phyloP scores from a whole-genome alignment of 2,113 vertebrate genomes.

The Chionis minor region DNA sequence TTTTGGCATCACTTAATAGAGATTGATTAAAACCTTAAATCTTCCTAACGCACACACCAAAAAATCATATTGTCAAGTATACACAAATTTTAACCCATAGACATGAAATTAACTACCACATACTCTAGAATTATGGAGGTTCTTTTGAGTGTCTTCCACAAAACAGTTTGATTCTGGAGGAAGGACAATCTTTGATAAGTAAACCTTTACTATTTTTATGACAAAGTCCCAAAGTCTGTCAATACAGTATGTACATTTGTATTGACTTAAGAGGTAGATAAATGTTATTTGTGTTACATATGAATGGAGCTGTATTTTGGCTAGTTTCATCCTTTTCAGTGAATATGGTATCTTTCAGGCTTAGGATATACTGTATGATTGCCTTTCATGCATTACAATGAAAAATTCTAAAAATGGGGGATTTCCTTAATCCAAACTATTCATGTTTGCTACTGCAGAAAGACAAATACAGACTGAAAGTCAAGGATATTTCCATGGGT shows the following conservation, averaged over 20 bases:
- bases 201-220: neutral
- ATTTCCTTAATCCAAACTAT: neutral
- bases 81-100: neutral
- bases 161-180: neutral
- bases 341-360: neutral
- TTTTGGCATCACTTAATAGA: neutral
- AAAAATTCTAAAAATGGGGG: neutral
- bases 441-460: neutral
- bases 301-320: neutral
- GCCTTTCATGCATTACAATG: neutral
- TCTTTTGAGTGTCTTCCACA: neutral
- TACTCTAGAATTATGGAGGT: neutral
- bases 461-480: neutral
- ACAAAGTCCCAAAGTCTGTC: neutral
- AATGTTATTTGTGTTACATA: neutral
- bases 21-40: neutral
- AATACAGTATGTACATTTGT: neutral
- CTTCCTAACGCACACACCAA: neutral
- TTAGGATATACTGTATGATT: neutral
- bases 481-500: neutral
- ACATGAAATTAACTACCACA: neutral
- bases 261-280: neutral
- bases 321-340: neutral
- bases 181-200: neutral
- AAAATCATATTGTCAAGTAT: neutral